Base-by-base conservation (phyloP, 2,797 vertebrate genomes). In the Alfaro cultratus region DNA sequence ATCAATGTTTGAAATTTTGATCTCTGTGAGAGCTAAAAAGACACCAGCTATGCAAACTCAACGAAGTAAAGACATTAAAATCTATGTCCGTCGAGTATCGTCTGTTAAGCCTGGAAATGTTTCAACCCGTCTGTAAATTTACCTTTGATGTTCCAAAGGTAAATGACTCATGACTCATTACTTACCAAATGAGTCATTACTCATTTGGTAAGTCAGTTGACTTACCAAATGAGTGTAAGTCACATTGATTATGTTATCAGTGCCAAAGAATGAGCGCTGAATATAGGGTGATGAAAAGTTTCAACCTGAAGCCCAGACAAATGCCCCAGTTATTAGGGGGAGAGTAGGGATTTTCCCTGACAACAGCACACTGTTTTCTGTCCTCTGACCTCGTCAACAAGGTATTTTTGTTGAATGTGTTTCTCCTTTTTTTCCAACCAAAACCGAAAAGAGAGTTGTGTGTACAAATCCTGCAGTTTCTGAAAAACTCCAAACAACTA, bases 251-350 rank as follows among this genome's bases (percentile, higher is more conserved):
- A 84, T 49, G 53, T 62, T 62, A 62, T 76, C 31, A 0, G 49
- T 79, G 82, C 78, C 81, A 88, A 76, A 80, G 77, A 39, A 62
- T 73, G 71, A 84, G 68, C 15, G 73, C 45, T 87, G 76, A 86
- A 83, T 86, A 78, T 81, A 89, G 34, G 71, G 80, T 83, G 91
- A 90, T 91, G 91, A 92, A 92, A 92, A 73, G 81, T 46, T 87
- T 81, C 77, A 88, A 94, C 82, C 83, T 51, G 74, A 81, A 88
- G 83, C 85, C 0, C 73, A 88, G 78, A 92, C 86, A 94, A 91
- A 87, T 84, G 87, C 76, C 36, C 70, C 80, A 79, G 81, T 93
- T 80, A 62, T 16, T 62, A 62, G 91, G 77, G 36, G 26, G 43
- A 49, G 82, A 83, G n/a, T 26, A 39, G 46, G 82, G 82, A n/a